A percentile compares a stretch with the other conserved stretches of the same genome.
Evolutionary conservation across 2,113 vertebrate species (phyloP).

Genomic region (Syngnathus scovelli): DNA sequence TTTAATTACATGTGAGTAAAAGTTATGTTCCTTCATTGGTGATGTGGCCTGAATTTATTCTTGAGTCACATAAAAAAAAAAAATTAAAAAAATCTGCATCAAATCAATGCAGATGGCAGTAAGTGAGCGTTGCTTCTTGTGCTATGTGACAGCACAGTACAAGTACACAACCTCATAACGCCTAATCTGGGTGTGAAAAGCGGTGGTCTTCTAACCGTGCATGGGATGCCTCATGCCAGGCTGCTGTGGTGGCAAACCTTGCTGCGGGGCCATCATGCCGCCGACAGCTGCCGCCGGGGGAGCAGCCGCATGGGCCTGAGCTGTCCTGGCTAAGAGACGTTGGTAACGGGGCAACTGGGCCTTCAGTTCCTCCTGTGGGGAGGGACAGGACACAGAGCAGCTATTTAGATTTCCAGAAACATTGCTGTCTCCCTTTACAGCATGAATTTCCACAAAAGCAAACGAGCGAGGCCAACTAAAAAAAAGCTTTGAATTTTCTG

Average conservation of each 20-base stretch:
- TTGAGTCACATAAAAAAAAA: no score
- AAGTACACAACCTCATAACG: no score
- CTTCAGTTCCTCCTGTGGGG: conserved; percentile 87
- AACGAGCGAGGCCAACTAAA: conserved; percentile 29
- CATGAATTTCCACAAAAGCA: conserved; percentile 31
- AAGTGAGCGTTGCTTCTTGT: not conserved
- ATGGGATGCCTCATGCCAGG: conserved; percentile 92
- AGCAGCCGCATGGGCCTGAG: conserved; percentile 82
- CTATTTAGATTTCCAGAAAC: conserved; percentile 36
- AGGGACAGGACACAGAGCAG: conserved; percentile 41
- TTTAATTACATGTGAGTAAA: no score
- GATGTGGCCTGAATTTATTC: no score
- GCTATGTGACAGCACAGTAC: not conserved
- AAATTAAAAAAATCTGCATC: no score
- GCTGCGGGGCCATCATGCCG: conserved; percentile 88
- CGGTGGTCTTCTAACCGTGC: conserved; percentile 60
- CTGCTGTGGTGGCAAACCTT: conserved; percentile 77
- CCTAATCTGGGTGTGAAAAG: not conserved
- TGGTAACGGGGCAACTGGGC: conserved; percentile 94
- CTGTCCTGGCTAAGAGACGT: conserved; percentile 84
- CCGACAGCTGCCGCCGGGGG: conserved; percentile 84
- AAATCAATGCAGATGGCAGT: no score
- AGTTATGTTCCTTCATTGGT: no score
- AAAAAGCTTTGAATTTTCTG: conserved; percentile 11
- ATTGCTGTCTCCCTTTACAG: conserved; percentile 28